These are phyloP conservation scores for Ips typographus DNA, from an alignment of 1,140 invertebrate genomes.

Conservation along the genomic window DNA sequence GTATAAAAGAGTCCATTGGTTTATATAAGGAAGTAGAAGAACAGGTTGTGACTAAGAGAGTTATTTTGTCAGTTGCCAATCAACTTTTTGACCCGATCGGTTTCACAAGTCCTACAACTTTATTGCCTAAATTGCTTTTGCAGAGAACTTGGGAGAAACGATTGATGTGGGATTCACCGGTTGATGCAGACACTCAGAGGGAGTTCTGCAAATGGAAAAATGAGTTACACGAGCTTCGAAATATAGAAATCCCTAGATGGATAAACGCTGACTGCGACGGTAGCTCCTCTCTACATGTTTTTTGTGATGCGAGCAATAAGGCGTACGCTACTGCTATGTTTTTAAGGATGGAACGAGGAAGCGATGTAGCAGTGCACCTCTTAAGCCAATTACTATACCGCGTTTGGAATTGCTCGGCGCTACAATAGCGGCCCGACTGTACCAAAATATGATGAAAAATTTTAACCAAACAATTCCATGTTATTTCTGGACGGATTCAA, in stretches of 20 bases:
- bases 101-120: neutral
- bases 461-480: neutral
- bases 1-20: neutral
- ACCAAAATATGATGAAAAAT: constrained; percentile 5
- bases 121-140: constrained; percentile 14
- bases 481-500: constrained; percentile 49
- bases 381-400: constrained; percentile 41
- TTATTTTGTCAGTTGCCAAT: constrained; percentile 21
- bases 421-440: constrained; percentile 25
- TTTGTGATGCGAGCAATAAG: constrained; percentile 44
- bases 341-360: constrained; percentile 23
- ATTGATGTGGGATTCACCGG: constrained; percentile 20
- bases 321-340: constrained; percentile 43
- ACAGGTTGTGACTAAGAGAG: constrained; percentile 1
- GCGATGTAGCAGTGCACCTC: constrained; percentile 25
- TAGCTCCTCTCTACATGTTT: constrained; percentile 37
- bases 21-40: too few relatives aligned
- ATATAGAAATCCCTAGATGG: too few relatives aligned
- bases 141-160: constrained; percentile 22
- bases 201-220: constrained; percentile 26
- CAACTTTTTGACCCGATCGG: constrained; percentile 13
- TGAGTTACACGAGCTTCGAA: constrained; percentile 20
- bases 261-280: constrained; percentile 30
- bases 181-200: constrained; percentile 13
- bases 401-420: constrained; percentile 41